Conservation (phyloP, 92 coral and sea anemone species). For the Phenganax subtilis region DNA sequence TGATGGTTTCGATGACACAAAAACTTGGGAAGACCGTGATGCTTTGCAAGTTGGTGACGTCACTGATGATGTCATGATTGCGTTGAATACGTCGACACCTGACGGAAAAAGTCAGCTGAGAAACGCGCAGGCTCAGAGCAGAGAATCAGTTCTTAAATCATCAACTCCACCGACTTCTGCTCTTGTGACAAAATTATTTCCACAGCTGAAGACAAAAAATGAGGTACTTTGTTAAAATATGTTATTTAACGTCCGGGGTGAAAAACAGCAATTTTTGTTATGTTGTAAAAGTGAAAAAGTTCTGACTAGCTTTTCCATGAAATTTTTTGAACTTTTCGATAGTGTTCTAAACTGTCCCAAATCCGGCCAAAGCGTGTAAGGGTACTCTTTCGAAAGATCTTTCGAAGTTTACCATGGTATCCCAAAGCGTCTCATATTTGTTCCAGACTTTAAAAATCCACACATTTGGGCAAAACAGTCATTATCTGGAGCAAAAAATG, state of each 20-base stretch:
- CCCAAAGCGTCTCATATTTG: too few relatives aligned
- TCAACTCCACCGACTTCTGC: constrained; percentile 97
- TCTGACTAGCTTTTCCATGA: too few relatives aligned
- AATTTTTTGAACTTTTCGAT: too few relatives aligned
- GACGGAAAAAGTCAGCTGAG: constrained; percentile 21
- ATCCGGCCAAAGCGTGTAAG: too few relatives aligned
- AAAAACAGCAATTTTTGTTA: too few relatives aligned
- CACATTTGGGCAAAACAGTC: too few relatives aligned
- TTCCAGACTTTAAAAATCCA: too few relatives aligned
- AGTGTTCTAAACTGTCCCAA: too few relatives aligned
- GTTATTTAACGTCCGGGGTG: not conserved
- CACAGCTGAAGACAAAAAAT: constrained; percentile 73
- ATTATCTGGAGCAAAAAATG: too few relatives aligned
- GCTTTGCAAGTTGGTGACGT: constrained; percentile 3
- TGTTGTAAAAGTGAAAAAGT: too few relatives aligned
- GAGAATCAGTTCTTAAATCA: not conserved
- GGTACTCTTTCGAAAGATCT: too few relatives aligned
- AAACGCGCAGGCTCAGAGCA: not conserved
- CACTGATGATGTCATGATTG: constrained; percentile 2
- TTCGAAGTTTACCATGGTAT: too few relatives aligned
- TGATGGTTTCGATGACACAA: constrained; percentile 30
- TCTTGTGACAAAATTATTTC: constrained; percentile 83
- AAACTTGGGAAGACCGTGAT: constrained; percentile 32
- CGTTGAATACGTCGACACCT: constrained; percentile 33
- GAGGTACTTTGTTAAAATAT: not conserved